These are phyloP conservation scores for Coptotermes formosanus DNA, from an alignment of 1,140 invertebrate species.

Conservation along the genomic window DNA sequence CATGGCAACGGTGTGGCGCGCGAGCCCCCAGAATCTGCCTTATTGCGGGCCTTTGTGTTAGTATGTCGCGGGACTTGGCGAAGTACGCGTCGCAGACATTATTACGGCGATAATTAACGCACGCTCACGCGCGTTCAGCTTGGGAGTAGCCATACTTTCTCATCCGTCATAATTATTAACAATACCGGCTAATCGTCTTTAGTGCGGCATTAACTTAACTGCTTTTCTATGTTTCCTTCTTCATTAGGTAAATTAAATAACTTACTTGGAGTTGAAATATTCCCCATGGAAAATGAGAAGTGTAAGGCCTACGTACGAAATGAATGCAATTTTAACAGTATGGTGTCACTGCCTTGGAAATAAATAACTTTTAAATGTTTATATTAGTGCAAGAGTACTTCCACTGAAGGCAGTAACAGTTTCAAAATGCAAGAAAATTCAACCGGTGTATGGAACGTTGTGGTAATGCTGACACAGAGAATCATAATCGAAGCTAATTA, in stretches of 20 bases:
- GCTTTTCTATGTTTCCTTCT: neutral
- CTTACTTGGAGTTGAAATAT: too few relatives aligned
- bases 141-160: neutral
- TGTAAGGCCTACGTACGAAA: too few relatives aligned
- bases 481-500: neutral
- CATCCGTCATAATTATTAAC: neutral
- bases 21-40: neutral
- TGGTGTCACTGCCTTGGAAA: too few relatives aligned
- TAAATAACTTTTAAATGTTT: too few relatives aligned
- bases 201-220: neutral
- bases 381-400: too few relatives aligned
- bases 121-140: neutral
- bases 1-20: neutral
- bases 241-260: too few relatives aligned
- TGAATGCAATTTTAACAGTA: too few relatives aligned
- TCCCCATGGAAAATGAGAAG: too few relatives aligned
- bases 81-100: neutral
- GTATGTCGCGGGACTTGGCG: neutral
- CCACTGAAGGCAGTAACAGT: neutral
- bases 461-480: neutral
- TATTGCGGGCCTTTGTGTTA: neutral
- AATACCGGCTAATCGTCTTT: neutral
- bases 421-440: neutral
- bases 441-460: neutral
- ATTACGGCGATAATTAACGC: neutral